Percentiles rank a stretch among this genome's conserved stretches.
These are phyloP conservation scores for Sphenodon punctatus DNA, from an alignment of 2,797 vertebrate species.

Conservation along the genomic window DNA sequence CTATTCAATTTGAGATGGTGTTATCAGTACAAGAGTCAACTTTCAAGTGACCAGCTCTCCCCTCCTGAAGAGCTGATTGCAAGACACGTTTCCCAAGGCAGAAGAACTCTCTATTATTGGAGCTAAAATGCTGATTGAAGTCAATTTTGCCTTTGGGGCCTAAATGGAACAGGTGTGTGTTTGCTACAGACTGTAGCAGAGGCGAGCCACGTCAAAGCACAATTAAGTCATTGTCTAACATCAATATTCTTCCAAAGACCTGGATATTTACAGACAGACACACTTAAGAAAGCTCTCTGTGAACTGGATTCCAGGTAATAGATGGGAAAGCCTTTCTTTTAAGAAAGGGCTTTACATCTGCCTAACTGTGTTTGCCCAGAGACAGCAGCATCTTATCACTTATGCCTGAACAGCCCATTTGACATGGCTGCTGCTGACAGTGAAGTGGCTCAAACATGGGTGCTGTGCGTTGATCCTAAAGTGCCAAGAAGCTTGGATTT, in stretches of 20 bases:
- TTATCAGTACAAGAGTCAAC: neutral
- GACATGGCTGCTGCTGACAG: constrained; percentile 32
- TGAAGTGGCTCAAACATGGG: neutral
- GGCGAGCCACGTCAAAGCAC: constrained; percentile 78
- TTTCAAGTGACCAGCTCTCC: constrained; percentile 3
- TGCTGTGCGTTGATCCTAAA: constrained; percentile 31
- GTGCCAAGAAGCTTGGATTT: constrained; percentile 45
- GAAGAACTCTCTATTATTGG: constrained; percentile 56
- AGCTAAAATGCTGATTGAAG: constrained; percentile 81
- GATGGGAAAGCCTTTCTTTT: constrained; percentile 49
- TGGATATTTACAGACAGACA: constrained; percentile 75
- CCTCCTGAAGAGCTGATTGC: constrained; percentile 15
- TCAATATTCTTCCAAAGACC: constrained; percentile 78
- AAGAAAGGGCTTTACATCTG: constrained; percentile 51
- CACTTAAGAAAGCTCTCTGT: constrained; percentile 70
- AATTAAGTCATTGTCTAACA: constrained; percentile 85
- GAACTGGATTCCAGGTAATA: constrained; percentile 73
- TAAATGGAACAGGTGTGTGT: constrained; percentile 86
- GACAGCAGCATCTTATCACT: constrained; percentile 29
- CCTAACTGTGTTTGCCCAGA: constrained; percentile 33
- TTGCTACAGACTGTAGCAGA: constrained; percentile 81
- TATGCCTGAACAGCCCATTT: constrained; percentile 32
- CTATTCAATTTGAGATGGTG: neutral
- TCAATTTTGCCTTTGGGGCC: constrained; percentile 80
- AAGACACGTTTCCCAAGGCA: constrained; percentile 42